Base-by-base conservation (phyloP, 2,888 invertebrate genomes). In the Nyleta sp. region DNA sequence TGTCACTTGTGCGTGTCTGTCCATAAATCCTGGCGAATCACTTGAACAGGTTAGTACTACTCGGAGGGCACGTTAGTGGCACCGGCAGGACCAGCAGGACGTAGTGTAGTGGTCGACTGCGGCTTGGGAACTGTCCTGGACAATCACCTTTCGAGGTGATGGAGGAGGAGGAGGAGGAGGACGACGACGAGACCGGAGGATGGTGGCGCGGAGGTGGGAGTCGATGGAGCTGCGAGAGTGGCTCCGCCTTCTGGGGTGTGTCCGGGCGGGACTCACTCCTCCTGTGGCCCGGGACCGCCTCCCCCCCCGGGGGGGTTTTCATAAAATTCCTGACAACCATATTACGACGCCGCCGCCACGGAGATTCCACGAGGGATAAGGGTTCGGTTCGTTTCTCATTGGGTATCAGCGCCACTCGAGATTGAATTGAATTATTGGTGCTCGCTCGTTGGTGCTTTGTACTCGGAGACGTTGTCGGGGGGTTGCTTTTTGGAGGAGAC, bases 51-150 rank as follows among this genome's bases (percentile, higher is more conserved):
- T 53, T 60, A 46, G n/a, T n/a, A n/a, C n/a, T n/a, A n/a, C 33
- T 59, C 73, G 62, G 77, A 52, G 59, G 46, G 20, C 65, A 57
- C 60, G 48, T 76, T 64, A 52, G 40, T 57, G 50, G 68, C 75
- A 71, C 70, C 71, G 71, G 75, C 76, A 67, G 50, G 76, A 81
- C 71, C 81, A 76, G 78, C 74, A 46, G 83, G 80, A 87, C 87
- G 88, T 86, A 86, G 87, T 87, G 90, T 87, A 87, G 87, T 84
- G 87, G 89, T 80, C 86, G 90, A 89, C 90, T 90, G 90, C 89
- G 86, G 84, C 86, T 88, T 82, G 84, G 84, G 80, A 87, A 89
- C 90, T 90, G 90, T 85, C 86, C 86, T 84, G 89, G 85, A 87
- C 86, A 85, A 86, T 89, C 87, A 87, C 87, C 87, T 88, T 83